Conservation (phyloP, 37 sponge, comb jelly and placozoan genomes). For the Crambe crambe region DNA sequence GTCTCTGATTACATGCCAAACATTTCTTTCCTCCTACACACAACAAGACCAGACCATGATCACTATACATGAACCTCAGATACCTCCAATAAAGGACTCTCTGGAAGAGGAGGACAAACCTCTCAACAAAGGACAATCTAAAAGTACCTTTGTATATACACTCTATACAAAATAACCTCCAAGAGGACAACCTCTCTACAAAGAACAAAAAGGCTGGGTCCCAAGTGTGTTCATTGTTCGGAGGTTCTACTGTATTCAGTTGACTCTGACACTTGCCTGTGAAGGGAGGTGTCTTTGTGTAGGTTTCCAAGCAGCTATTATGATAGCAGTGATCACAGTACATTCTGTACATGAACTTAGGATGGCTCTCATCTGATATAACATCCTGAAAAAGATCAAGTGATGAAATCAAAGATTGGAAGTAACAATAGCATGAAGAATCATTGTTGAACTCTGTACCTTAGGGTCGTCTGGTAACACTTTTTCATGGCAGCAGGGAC, state of each 20-base stretch:
- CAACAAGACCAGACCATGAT: not conserved
- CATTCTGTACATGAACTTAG: conserved; percentile 68
- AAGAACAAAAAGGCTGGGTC: no score
- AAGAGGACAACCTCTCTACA: no score
- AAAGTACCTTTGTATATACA: no score
- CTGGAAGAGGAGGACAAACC: no score
- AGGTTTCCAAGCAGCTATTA: conserved; percentile 74
- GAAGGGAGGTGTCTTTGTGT: conserved; percentile 94
- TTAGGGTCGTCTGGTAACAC: conserved; percentile 79
- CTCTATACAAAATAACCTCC: no score
- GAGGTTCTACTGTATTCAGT: not conserved
- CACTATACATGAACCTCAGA: not conserved
- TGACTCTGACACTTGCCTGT: no score
- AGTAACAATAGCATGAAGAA: no score
- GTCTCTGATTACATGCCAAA: conserved; percentile 75
- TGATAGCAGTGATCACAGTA: conserved; percentile 95
- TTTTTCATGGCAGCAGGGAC: conserved; percentile 75
- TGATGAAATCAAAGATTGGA: no score
- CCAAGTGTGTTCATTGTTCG: not conserved
- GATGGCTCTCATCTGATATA: conserved; percentile 38
- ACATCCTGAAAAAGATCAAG: conserved; percentile 38
- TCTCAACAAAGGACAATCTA: no score
- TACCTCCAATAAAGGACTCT: no score
- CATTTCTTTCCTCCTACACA: conserved; percentile 90
- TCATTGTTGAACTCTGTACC: no score